Percentiles rank a stretch among this genome's conserved stretches.
phyloP scores from a whole-genome alignment of 1,140 invertebrate species.

The Cyrtorhinus lividipennis region DNA sequence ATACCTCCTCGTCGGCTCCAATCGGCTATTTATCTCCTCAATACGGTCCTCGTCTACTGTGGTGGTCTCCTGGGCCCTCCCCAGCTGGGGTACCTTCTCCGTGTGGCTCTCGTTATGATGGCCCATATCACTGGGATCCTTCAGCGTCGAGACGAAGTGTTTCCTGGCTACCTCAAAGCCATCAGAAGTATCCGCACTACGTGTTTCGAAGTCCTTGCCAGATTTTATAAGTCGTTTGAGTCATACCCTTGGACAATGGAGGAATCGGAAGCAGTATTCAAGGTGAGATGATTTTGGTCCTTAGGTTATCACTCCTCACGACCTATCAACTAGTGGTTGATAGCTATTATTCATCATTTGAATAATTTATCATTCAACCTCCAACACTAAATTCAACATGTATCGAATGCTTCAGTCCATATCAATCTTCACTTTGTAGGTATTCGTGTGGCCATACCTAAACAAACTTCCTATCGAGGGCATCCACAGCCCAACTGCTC shows the following conservation, averaged over 20 bases:
- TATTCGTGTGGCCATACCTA: conserved; percentile 67
- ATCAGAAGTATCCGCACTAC: conserved; percentile 51
- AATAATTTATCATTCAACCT: too few species aligned
- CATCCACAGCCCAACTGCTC: conserved; percentile 63
- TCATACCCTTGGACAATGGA: conserved; percentile 50
- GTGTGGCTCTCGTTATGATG: conserved; percentile 45
- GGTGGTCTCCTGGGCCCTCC: conserved; percentile 52
- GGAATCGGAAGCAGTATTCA: conserved; percentile 61
- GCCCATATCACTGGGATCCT: conserved; percentile 45
- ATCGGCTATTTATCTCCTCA: conserved; percentile 59
- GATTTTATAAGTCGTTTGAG: conserved; percentile 69
- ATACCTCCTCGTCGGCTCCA: conserved; percentile 56
- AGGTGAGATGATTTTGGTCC: conserved; percentile 27
- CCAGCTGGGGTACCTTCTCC: conserved; percentile 45
- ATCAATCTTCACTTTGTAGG: conserved; percentile 29
- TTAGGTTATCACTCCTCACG: background rate
- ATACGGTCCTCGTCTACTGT: conserved; percentile 70
- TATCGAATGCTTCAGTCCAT: too few species aligned
- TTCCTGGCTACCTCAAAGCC: conserved; percentile 42
- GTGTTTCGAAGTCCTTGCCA: conserved; percentile 41
- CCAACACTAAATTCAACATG: too few species aligned
- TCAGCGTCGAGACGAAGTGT: conserved; percentile 35
- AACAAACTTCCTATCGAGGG: conserved; percentile 62
- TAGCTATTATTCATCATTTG: too few species aligned
- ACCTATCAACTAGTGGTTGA: too few species aligned